phyloP scores from a whole-genome alignment of 2,888 invertebrate species.

The Trypoxylon attenuatum region DNA sequence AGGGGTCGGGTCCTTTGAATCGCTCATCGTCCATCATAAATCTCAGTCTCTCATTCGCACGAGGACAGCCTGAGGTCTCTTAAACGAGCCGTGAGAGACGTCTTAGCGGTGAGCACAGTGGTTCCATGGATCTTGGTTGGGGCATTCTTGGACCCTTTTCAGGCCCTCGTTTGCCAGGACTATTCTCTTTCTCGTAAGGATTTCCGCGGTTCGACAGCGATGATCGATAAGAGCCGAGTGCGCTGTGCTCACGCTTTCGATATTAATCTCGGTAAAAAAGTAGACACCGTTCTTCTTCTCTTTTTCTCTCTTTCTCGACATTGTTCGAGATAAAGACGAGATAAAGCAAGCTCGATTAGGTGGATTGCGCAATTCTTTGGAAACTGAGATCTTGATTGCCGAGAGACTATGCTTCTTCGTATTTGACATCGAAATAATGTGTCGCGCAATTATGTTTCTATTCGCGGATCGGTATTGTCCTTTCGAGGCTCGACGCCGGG shows the following conservation, averaged over 20 bases:
- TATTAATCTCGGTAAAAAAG: slow-evolving; percentile 40
- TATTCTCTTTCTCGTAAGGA: slow-evolving; percentile 31
- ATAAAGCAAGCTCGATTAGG: slow-evolving; percentile 5
- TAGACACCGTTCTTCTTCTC: slow-evolving; percentile 1
- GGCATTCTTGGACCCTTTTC: too few relatives aligned
- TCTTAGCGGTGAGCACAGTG: slow-evolving; percentile 41
- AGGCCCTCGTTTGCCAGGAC: slow-evolving; percentile 33
- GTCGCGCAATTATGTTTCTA: not conserved
- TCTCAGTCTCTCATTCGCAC: slow-evolving; percentile 58
- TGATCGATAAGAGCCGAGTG: slow-evolving; percentile 40
- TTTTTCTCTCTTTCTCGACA: too few relatives aligned
- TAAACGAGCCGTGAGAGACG: slow-evolving; percentile 46
- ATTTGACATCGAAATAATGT: not conserved
- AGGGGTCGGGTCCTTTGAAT: slow-evolving; percentile 43
- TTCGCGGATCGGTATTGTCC: not conserved
- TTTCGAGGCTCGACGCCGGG: not conserved
- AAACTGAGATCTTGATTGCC: not conserved
- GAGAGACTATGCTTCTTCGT: not conserved
- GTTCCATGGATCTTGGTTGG: too few relatives aligned
- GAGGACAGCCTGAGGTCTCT: slow-evolving; percentile 15
- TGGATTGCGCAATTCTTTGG: slow-evolving; percentile 18
- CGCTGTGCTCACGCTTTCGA: slow-evolving; percentile 8
- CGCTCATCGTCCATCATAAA: slow-evolving; percentile 60
- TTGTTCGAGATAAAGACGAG: not conserved
- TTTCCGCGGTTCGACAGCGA: slow-evolving; percentile 44